phyloP scores from a whole-genome alignment of 1,140 invertebrate species.

The Drosophila takahashii region DNA sequence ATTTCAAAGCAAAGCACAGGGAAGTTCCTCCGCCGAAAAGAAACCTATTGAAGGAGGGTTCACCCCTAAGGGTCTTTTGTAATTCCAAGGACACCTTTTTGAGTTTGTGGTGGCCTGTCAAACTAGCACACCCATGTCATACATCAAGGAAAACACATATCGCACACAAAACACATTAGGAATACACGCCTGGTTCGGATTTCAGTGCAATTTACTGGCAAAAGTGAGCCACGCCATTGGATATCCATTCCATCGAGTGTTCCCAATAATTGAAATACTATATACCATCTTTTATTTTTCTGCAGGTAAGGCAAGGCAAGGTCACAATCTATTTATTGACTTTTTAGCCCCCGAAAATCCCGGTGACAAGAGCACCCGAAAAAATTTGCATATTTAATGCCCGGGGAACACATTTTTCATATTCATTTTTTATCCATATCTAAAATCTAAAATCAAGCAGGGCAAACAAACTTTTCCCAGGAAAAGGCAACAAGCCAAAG shows the following conservation, averaged over 20 bases:
- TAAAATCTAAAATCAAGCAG: conserved; percentile 62
- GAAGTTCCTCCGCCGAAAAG: conserved; percentile 3
- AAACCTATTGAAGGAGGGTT: neutral
- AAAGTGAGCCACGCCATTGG: conserved; percentile 30
- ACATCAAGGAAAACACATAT: conserved; percentile 22
- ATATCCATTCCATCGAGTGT: conserved; percentile 15
- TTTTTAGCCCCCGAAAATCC: conserved; percentile 36
- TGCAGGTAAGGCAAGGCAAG: conserved; percentile 22
- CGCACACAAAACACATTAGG: conserved; percentile 20
- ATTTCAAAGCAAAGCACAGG: conserved; percentile 65
- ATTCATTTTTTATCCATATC: conserved; percentile 60
- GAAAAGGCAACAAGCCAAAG: conserved; percentile 34
- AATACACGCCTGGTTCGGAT: conserved; percentile 12
- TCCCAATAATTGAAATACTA: conserved; percentile 60
- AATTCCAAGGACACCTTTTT: conserved; percentile 20
- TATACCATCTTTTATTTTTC: conserved; percentile 26
- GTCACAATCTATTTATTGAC: conserved; percentile 38
- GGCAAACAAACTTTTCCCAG: conserved; percentile 47
- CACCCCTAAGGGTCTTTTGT: neutral
- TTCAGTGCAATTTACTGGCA: conserved; percentile 47
- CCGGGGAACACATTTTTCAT: conserved; percentile 59
- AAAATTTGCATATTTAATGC: conserved; percentile 70
- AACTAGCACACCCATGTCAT: conserved; percentile 56
- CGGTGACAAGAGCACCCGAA: conserved; percentile 1
- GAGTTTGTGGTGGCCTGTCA: conserved; percentile 17